Evolutionary conservation across 2,888 invertebrate genomes (phyloP).

Genomic region (Muschampia plurimacula): DNA sequence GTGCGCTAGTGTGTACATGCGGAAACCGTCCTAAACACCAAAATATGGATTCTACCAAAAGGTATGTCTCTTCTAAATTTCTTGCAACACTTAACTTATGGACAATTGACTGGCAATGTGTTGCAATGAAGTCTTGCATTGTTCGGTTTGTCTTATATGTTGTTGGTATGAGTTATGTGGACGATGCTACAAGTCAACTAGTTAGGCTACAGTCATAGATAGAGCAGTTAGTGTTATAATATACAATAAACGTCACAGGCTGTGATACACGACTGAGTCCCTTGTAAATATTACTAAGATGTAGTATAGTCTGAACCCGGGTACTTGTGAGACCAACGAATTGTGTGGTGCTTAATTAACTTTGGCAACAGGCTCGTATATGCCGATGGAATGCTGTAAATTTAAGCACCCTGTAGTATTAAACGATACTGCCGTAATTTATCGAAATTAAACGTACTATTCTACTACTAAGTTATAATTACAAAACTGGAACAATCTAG

Average conservation of each 20-base stretch:
- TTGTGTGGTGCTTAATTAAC: slow-evolving; percentile 5
- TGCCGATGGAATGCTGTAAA: slow-evolving; percentile 2
- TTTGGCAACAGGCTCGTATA: not conserved
- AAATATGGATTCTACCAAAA: not conserved
- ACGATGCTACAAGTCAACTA: slow-evolving; percentile 12
- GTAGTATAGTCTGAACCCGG: slow-evolving; percentile 42
- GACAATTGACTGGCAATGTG: not conserved
- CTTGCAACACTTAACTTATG: not conserved
- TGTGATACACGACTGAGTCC: slow-evolving; percentile 64
- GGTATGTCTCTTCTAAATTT: slow-evolving; percentile 20
- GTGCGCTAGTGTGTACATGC: not conserved
- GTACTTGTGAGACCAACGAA: slow-evolving; percentile 41
- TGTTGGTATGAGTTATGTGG: not conserved
- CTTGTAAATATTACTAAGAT: slow-evolving; percentile 55
- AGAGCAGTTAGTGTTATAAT: slow-evolving; percentile 47
- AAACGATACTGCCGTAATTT: slow-evolving; percentile 37
- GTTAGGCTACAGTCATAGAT: slow-evolving; percentile 49
- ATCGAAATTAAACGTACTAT: slow-evolving; percentile 28
- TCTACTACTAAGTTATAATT: slow-evolving; percentile 29
- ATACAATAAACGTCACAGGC: slow-evolving; percentile 53
- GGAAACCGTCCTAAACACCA: not conserved
- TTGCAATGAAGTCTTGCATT: not conserved
- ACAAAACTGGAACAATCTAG: slow-evolving; percentile 17
- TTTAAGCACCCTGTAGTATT: slow-evolving; percentile 15
- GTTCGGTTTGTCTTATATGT: not conserved